Evolutionary conservation across 2,797 vertebrate genomes (phyloP).

Genomic region (Coreius guichenoti): DNA sequence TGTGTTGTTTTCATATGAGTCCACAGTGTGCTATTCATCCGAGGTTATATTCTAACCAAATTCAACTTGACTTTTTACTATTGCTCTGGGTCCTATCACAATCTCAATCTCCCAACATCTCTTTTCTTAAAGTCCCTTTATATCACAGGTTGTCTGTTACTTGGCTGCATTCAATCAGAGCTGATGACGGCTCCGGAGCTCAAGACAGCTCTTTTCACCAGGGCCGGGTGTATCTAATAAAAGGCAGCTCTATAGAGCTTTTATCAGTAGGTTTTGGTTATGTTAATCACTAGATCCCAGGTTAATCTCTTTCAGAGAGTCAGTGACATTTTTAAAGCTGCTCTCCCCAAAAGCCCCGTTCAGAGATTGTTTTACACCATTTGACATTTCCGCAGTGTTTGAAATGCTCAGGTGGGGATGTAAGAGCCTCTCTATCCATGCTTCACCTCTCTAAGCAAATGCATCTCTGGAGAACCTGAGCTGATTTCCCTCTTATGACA

Average conservation of each 20-base stretch:
- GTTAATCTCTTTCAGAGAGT: constrained; percentile 61
- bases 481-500: constrained; percentile 47
- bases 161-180: constrained; percentile 29
- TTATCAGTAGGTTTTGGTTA: constrained; percentile 42
- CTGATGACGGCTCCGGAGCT: constrained; percentile 11
- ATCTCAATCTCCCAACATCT: constrained; percentile 42
- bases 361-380: constrained; percentile 74
- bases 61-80: constrained; percentile 46
- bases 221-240: constrained; percentile 42
- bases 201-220: constrained; percentile 8
- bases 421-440: constrained; percentile 68
- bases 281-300: constrained; percentile 56
- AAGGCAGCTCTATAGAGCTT: constrained; percentile 53
- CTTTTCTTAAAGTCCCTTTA: constrained; percentile 49
- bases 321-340: constrained; percentile 61
- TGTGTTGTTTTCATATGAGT: constrained; percentile 41
- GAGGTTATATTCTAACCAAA: constrained; percentile 47
- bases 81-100: constrained; percentile 38
- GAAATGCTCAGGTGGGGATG: constrained; percentile 71
- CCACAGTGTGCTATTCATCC: constrained; percentile 56
- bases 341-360: constrained; percentile 30
- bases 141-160: constrained; percentile 48
- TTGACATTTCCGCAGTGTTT: constrained; percentile 76
- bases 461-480: constrained; percentile 43
- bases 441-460: constrained; percentile 34